These are phyloP conservation scores for Drosophila setosimentum DNA, from an alignment of 2,888 invertebrate genomes.

Conservation along the genomic window DNA sequence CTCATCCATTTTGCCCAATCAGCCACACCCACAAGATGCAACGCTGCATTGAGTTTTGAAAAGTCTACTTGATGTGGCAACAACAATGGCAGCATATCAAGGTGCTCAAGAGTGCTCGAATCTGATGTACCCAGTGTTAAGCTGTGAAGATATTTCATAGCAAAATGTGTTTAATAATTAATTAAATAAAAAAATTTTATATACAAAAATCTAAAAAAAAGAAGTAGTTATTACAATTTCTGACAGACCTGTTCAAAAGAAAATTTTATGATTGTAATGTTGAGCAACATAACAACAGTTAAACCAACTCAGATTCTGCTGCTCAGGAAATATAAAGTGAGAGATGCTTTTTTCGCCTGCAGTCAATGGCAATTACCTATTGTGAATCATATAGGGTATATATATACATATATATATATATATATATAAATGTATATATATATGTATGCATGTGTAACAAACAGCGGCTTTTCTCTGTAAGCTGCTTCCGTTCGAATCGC, in stretches of 20 bases:
- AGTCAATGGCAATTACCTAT: not conserved
- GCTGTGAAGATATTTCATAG: not conserved
- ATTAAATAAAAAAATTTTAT: not conserved
- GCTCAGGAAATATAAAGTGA: not conserved
- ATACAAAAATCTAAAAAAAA: not conserved
- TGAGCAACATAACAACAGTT: too few relatives aligned
- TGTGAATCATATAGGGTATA: not conserved
- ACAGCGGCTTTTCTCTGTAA: slow-evolving; percentile 26
- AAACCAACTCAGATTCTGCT: not conserved
- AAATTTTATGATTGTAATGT: not conserved
- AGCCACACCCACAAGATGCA: slow-evolving; percentile 77
- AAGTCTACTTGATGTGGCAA: slow-evolving; percentile 55
- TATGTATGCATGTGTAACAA: slow-evolving; percentile 3
- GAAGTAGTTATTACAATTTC: not conserved
- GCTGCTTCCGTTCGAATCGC: slow-evolving; percentile 62
- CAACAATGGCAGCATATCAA: slow-evolving; percentile 47
- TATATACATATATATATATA: not conserved
- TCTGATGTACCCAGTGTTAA: slow-evolving; percentile 14
- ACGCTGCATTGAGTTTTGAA: slow-evolving; percentile 48
- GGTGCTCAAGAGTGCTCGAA: not conserved
- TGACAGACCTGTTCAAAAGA: not conserved
- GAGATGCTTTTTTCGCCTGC: not conserved
- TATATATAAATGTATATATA: not conserved
- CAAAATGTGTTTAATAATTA: not conserved
- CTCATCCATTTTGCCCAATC: slow-evolving; percentile 77